Base-by-base conservation (phyloP, 2,797 vertebrate genomes). In the Karalla daura region DNA sequence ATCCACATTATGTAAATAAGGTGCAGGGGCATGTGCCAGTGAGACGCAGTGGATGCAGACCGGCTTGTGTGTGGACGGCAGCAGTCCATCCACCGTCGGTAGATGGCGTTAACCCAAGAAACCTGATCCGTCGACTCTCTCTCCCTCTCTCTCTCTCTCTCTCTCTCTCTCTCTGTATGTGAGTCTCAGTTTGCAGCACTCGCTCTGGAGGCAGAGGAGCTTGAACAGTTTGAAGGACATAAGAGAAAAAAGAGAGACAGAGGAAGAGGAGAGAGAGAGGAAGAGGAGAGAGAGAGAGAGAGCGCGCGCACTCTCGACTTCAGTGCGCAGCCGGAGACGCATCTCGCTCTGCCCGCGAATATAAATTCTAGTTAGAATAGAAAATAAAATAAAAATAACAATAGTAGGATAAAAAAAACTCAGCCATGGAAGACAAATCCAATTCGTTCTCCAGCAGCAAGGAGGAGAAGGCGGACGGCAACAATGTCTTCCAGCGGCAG, bases 341-440 rank as follows among this genome's bases (percentile, higher is more conserved):
- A 85, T 73, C n/a, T n/a, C 78, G 87, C 83, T 81, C 76, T 18
- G 71, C 62, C n/a, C 74, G 24, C 37, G 30, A 12, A 82, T 52
- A 75, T n/a, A n/a, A n/a, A n/a, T n/a, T n/a, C n/a, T n/a, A n/a
- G n/a, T n/a, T n/a, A n/a, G n/a, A n/a, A n/a, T n/a, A n/a, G n/a
- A n/a, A n/a, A n/a, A n/a, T n/a, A n/a, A n/a, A n/a, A n/a, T n/a
- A n/a, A n/a, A n/a, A n/a, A n/a, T n/a, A n/a, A n/a, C n/a, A n/a
- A n/a, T n/a, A n/a, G n/a, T n/a, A n/a, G n/a, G n/a, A n/a, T n/a
- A n/a, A n/a, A n/a, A n/a, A n/a, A n/a, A n/a, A n/a, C n/a, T n/a
- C n/a, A n/a, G n/a, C 81, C 83, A 95, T 98, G 97, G 97, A 97
- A 93, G 94, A 95, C 78, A 95, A 97, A 92, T 93, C 95, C 43